Evolutionary conservation across 92 coral and sea anemone genomes (phyloP).

Genomic region (Meandrina meandrites): DNA sequence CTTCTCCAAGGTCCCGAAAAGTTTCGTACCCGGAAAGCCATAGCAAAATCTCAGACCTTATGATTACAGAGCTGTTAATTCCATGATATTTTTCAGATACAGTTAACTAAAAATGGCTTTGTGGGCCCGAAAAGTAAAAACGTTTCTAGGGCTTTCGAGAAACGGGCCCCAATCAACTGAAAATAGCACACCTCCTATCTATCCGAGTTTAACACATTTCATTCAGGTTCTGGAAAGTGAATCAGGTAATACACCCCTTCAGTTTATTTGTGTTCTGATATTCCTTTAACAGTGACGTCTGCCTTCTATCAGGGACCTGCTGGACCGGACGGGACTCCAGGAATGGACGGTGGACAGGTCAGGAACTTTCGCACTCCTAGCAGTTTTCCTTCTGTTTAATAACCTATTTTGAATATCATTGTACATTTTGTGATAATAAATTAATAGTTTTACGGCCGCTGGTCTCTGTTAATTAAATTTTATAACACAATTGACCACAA

Average conservation of each 20-base stretch:
- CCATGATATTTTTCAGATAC: too few species aligned
- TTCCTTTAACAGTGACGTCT: conserved; percentile 65
- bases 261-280: conserved; percentile 43
- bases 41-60: too few species aligned
- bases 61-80: too few species aligned
- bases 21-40: too few species aligned
- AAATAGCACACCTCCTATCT: too few species aligned
- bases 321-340: conserved; percentile 72
- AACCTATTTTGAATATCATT: not conserved
- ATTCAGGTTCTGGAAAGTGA: not conserved
- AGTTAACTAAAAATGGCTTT: too few species aligned
- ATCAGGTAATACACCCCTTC: conserved; percentile 23
- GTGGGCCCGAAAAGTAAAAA: too few species aligned
- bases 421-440: not conserved
- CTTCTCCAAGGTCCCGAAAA: too few species aligned
- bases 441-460: not conserved
- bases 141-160: too few species aligned
- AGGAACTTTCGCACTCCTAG: not conserved
- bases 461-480: not conserved
- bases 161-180: too few species aligned
- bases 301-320: conserved; percentile 66
- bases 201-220: not conserved
- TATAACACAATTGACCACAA: too few species aligned
- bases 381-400: not conserved
- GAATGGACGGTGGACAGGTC: conserved; percentile 54